Base-by-base conservation (phyloP, 1,140 invertebrate species). In the Drosophila obscura region DNA sequence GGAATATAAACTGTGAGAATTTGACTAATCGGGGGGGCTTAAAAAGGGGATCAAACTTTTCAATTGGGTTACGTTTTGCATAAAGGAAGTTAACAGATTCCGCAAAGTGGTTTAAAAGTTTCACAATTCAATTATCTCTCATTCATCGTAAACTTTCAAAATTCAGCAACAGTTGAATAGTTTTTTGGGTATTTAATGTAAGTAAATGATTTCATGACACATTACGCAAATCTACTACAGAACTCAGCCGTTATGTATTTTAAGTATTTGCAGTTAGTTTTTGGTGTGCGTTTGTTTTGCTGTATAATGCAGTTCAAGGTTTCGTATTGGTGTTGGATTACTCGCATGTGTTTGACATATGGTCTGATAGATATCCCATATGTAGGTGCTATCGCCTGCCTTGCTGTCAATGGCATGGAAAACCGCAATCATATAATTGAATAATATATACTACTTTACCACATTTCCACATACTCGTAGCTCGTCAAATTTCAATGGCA, bases 221-320 rank as follows among this genome's bases (percentile, higher is more conserved):
- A 13, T 48, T 48, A 28, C 2, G 15, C 11, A 49, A 13, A 16
- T 48, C 11, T 46, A 31, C 5, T 53, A 43, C 59, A 66, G 16
- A 48, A 58, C 15, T n/a, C 43, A 16, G 6, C 6, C 9, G 15
- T n/a, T 60, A 44, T n/a, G 26, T 53, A 52, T 62, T 24, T 13
- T n/a, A n/a, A 52, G 39, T 13, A 52, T 52, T 19, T 19, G 22
- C 4, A 24, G 22, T 52, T 53, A 59, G 2, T 24, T 48, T 19
- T 55, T 51, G 16, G 15, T 51, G 6, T 22, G 4, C 19, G 7
- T 50, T 35, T 16, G n/a, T 24, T 61, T 59, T 48, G 1, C 28
- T 39, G 2, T 35, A 28, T 28, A 73, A 46, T 65, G 46, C 2
- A 35, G 66, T 61, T 31, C 82, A 85, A 85, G 77, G 77, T 64